Percentiles rank a stretch among this genome's conserved stretches.
phyloP scores from a whole-genome alignment of 2,888 invertebrate species.

The Seladonia tumulorum region DNA sequence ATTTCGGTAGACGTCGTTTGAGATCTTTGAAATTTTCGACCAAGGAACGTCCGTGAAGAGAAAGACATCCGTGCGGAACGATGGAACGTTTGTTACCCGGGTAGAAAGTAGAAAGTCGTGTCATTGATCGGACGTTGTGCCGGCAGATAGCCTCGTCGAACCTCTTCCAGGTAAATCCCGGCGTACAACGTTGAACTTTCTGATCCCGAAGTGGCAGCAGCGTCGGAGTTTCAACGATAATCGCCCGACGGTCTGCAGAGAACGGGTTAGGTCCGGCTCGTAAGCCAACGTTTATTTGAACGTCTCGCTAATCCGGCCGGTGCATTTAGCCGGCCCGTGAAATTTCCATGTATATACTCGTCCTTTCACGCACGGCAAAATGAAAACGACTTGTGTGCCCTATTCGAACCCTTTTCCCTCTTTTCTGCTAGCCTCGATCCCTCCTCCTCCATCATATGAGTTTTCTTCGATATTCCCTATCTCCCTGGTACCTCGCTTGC shows the following conservation, averaged over 20 bases:
- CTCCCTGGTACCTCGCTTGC: background rate
- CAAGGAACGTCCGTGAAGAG: background rate
- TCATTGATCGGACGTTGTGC: background rate
- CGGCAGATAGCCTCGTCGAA: background rate
- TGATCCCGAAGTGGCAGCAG: slow-evolving; percentile 21
- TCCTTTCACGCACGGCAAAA: slow-evolving; percentile 11
- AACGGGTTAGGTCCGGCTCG: slow-evolving; percentile 3
- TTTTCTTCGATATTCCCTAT: background rate
- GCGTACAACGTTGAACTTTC: slow-evolving; percentile 19
- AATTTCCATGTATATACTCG: slow-evolving; percentile 54
- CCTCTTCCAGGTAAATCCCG: slow-evolving; percentile 11
- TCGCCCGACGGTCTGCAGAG: slow-evolving; percentile 35
- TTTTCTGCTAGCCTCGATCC: background rate
- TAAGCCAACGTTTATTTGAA: slow-evolving; percentile 54
- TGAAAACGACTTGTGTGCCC: background rate
- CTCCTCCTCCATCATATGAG: background rate
- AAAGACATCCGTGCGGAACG: background rate
- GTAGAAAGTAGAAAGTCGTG: slow-evolving; percentile 11
- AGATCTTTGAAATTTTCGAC: background rate
- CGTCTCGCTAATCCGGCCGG: slow-evolving; percentile 46
- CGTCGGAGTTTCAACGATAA: slow-evolving; percentile 40
- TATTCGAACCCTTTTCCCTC: background rate
- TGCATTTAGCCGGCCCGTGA: slow-evolving; percentile 53
- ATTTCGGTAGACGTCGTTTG: background rate
- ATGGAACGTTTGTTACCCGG: background rate